Evolutionary conservation across 2,797 vertebrate genomes (phyloP).

Genomic region (Falco rusticolus): DNA sequence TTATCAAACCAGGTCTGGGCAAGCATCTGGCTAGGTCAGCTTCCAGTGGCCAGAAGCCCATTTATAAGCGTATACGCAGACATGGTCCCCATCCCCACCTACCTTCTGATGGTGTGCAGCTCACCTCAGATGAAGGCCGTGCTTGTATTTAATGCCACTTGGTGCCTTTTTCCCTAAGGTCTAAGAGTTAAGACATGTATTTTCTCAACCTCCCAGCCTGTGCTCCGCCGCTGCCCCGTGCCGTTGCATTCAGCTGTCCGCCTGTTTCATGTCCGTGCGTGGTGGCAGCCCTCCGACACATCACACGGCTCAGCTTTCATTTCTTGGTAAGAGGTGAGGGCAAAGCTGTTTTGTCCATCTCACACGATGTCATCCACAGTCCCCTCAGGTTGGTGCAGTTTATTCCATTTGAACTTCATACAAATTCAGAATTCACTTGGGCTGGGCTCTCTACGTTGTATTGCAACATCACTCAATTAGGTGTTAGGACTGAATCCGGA

Average conservation of each 20-base stretch:
- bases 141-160: background rate
- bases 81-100: background rate
- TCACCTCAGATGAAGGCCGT: background rate
- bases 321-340: background rate
- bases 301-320: background rate
- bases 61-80: background rate
- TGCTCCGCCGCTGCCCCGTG: background rate
- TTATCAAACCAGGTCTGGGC: background rate
- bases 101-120: background rate
- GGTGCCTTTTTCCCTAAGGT: background rate
- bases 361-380: background rate
- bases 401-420: background rate
- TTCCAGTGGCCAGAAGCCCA: background rate
- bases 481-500: background rate
- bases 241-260: background rate
- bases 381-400: background rate
- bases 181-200: background rate
- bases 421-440: background rate
- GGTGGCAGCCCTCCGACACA: background rate
- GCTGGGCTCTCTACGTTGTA: background rate
- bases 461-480: background rate
- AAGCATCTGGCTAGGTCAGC: background rate
- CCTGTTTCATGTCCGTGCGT: accelerated
- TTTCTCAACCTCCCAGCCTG: background rate
- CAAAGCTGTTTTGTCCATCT: background rate